Conservation (phyloP, 1,140 invertebrate genomes). For the Goniozus legneri region DNA sequence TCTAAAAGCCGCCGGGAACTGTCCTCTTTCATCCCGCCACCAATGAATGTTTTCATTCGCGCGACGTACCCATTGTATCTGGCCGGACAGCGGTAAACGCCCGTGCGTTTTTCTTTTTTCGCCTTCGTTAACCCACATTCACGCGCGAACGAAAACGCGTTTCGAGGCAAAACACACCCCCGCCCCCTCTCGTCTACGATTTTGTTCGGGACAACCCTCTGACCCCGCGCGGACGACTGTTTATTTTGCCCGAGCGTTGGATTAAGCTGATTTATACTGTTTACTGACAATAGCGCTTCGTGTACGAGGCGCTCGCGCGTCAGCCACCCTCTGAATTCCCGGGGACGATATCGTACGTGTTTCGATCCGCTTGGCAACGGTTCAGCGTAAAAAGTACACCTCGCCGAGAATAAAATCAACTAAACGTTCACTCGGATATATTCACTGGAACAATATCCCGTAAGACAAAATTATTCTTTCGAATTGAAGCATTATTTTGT, state of each 20-base stretch:
- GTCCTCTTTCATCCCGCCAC: background rate
- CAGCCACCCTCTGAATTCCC: conserved; percentile 9
- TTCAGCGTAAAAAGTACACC: too few species aligned
- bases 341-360: too few species aligned
- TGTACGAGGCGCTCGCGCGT: too few species aligned
- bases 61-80: conserved; percentile 23
- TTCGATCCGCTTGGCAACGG: too few species aligned
- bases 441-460: too few species aligned
- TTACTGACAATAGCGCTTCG: conserved; percentile 22
- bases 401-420: too few species aligned
- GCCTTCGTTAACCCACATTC: conserved; percentile 47
- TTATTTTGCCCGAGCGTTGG: conserved; percentile 23
- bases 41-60: conserved; percentile 32
- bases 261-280: conserved; percentile 38
- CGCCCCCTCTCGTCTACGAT: conserved; percentile 1
- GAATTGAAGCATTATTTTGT: too few species aligned
- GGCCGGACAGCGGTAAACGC: conserved; percentile 26
- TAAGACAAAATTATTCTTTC: too few species aligned
- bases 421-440: too few species aligned
- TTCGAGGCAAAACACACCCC: background rate
- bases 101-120: conserved; percentile 37
- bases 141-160: too few species aligned
- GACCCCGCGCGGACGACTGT: conserved; percentile 10
- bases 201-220: too few species aligned
- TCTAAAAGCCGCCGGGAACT: too few species aligned